Evolutionary conservation across 2,113 vertebrate genomes (phyloP).

Genomic region (Dasyprocta punctata): DNA sequence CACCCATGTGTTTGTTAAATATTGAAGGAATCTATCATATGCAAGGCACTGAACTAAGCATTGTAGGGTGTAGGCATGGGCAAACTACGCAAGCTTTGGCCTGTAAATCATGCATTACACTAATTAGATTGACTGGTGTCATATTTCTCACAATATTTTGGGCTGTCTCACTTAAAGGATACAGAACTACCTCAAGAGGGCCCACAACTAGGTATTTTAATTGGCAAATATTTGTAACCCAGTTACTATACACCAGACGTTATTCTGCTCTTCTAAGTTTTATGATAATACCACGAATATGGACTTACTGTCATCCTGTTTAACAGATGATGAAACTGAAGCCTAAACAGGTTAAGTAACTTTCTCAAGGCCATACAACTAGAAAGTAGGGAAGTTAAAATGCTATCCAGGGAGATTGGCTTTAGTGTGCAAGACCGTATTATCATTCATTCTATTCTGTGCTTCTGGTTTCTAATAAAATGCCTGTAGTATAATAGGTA

Average conservation of each 20-base stretch:
- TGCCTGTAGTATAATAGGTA: not conserved
- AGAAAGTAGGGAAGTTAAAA: not conserved
- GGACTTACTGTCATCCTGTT: not conserved
- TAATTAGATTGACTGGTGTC: not conserved
- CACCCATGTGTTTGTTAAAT: not conserved
- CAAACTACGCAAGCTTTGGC: not conserved
- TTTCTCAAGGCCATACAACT: not conserved
- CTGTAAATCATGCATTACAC: not conserved
- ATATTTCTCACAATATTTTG: not conserved
- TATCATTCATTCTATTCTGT: not conserved
- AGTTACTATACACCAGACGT: not conserved
- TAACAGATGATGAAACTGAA: not conserved
- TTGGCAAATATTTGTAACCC: not conserved
- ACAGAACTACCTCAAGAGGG: not conserved
- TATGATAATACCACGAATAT: not conserved
- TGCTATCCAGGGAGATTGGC: not conserved
- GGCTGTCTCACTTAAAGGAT: not conserved
- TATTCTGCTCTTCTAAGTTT: not conserved
- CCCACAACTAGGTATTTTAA: not conserved
- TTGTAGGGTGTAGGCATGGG: accelerated
- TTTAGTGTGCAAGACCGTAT: not conserved
- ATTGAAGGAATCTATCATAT: not conserved
- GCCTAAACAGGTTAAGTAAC: not conserved
- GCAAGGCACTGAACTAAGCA: not conserved
- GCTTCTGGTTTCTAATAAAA: not conserved